These are phyloP conservation scores for Drosophila tropicalis DNA, from an alignment of 1,140 invertebrate species.

Conservation along the genomic window DNA sequence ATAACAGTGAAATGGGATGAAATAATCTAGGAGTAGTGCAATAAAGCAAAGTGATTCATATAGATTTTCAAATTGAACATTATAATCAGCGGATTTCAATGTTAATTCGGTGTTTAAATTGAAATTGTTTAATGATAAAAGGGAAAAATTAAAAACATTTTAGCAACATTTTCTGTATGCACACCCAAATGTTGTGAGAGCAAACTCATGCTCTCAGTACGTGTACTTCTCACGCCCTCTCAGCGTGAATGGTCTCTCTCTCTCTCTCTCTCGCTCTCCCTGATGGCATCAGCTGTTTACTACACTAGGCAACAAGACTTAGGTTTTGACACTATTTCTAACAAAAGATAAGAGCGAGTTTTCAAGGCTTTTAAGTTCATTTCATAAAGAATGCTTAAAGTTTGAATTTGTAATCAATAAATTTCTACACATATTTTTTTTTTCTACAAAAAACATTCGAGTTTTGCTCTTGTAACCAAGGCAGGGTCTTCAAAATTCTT, in stretches of 20 bases:
- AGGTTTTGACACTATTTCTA: background rate
- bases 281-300: slow-evolving; percentile 46
- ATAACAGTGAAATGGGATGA: slow-evolving; percentile 12
- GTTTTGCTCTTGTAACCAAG: background rate
- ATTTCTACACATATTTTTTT: slow-evolving; percentile 13
- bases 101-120: background rate
- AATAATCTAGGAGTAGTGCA: background rate
- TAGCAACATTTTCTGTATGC: slow-evolving; percentile 44
- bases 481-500: slow-evolving; percentile 27
- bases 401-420: slow-evolving; percentile 5
- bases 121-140: background rate
- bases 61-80: background rate
- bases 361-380: background rate
- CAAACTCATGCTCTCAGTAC: background rate
- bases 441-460: background rate
- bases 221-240: slow-evolving; percentile 18
- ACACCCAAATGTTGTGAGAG: slow-evolving; percentile 36
- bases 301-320: slow-evolving; percentile 30
- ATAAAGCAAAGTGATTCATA: background rate
- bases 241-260: slow-evolving; percentile 13
- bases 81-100: background rate
- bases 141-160: background rate
- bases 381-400: background rate
- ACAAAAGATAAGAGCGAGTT: background rate
- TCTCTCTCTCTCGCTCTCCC: slow-evolving; percentile 4